phyloP scores from a whole-genome alignment of 2,888 invertebrate species.

The Tetropium fuscum region DNA sequence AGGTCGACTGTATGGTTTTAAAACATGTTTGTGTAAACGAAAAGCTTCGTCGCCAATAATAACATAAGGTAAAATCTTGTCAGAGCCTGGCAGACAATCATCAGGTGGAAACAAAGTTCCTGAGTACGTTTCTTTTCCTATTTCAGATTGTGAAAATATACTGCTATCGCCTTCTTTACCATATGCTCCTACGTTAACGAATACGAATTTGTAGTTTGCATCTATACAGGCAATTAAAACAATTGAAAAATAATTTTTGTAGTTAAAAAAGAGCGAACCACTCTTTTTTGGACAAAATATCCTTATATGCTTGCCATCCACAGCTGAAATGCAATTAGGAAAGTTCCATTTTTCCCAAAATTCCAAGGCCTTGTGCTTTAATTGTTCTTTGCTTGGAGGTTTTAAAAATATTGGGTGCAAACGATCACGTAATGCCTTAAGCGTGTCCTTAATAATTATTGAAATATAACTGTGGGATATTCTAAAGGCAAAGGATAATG shows the following conservation, averaged over 20 bases:
- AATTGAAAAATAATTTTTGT: slow-evolving; percentile 36
- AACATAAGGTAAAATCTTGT: not conserved
- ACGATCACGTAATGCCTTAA: slow-evolving; percentile 23
- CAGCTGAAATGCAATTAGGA: slow-evolving; percentile 36
- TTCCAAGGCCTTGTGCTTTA: slow-evolving; percentile 24
- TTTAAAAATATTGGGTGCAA: slow-evolving; percentile 31
- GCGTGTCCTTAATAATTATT: slow-evolving; percentile 16
- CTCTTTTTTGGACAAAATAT: slow-evolving; percentile 19
- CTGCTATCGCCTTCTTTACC: slow-evolving; percentile 39
- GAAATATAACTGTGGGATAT: slow-evolving; percentile 33
- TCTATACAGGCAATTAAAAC: slow-evolving; percentile 34
- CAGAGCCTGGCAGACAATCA: not conserved
- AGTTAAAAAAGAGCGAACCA: slow-evolving; percentile 38
- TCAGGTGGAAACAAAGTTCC: slow-evolving; percentile 22
- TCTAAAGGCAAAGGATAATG: slow-evolving; percentile 26
- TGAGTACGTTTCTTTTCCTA: slow-evolving; percentile 26
- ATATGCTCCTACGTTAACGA: slow-evolving; percentile 33
- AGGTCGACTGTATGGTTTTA: slow-evolving; percentile 3
- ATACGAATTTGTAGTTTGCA: slow-evolving; percentile 35
- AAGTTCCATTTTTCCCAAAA: slow-evolving; percentile 36
- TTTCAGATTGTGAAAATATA: slow-evolving; percentile 28
- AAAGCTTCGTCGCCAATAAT: slow-evolving; percentile 10
- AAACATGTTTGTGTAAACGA: slow-evolving; percentile 8
- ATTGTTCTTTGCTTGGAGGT: slow-evolving; percentile 9
- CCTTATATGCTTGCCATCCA: slow-evolving; percentile 38